These are phyloP conservation scores for Ochropleura plecta DNA, from an alignment of 2,888 invertebrate genomes.

Conservation along the genomic window DNA sequence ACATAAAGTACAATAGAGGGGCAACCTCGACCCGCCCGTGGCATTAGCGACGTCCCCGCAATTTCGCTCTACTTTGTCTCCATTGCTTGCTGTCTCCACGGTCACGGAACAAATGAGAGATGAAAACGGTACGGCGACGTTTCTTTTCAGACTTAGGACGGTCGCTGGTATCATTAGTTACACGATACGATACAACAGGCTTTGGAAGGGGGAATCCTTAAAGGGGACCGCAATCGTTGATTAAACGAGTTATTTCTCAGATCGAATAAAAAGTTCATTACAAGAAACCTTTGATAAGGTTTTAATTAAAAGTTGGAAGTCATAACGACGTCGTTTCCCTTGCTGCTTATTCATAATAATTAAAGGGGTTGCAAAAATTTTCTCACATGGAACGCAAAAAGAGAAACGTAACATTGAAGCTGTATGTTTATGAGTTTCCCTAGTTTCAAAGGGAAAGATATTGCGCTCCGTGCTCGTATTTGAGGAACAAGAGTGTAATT, in stretches of 20 bases:
- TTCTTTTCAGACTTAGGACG: slow-evolving; percentile 73
- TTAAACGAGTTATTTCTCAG: slow-evolving; percentile 47
- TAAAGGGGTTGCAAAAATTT: slow-evolving; percentile 68
- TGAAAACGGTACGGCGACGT: slow-evolving; percentile 75
- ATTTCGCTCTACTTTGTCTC: slow-evolving; percentile 85
- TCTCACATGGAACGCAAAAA: slow-evolving; percentile 70
- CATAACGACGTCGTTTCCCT: slow-evolving; percentile 26
- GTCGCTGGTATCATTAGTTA: slow-evolving; percentile 76
- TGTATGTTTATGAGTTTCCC: slow-evolving; percentile 85
- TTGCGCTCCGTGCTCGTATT: slow-evolving; percentile 84
- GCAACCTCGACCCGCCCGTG: slow-evolving; percentile 73
- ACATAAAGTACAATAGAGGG: slow-evolving; percentile 82
- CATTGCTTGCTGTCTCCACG: slow-evolving; percentile 78
- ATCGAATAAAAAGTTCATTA: slow-evolving; percentile 40
- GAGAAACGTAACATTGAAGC: slow-evolving; percentile 80
- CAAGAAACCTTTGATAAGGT: slow-evolving; percentile 41
- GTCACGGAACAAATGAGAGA: slow-evolving; percentile 81
- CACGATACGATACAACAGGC: slow-evolving; percentile 67
- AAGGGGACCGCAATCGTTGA: slow-evolving; percentile 42
- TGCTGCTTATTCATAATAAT: slow-evolving; percentile 58
- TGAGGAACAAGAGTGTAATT: slow-evolving; percentile 88
- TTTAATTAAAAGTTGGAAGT: slow-evolving; percentile 50
- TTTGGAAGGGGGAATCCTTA: slow-evolving; percentile 46
- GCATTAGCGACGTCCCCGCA: slow-evolving; percentile 79
- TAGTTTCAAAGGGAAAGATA: slow-evolving; percentile 87